A percentile compares a stretch with the other conserved stretches of the same genome.
phyloP scores from a whole-genome alignment of 2,113 vertebrate species.

The Stigmatopora argus region DNA sequence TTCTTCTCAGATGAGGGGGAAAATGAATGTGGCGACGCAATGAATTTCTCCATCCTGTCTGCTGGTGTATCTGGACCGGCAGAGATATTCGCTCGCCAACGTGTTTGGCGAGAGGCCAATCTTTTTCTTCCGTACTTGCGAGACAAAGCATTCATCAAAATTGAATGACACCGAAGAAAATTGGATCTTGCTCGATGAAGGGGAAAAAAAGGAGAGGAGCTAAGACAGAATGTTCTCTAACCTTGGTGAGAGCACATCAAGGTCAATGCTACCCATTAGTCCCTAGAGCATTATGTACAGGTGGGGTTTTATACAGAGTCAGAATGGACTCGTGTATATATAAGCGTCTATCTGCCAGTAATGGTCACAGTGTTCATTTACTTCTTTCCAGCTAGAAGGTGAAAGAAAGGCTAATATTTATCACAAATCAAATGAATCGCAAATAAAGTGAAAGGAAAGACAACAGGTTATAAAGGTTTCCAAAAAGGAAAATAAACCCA shows the following conservation, averaged over 20 bases:
- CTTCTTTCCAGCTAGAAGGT: too few relatives aligned
- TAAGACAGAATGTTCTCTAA: conserved; percentile 27
- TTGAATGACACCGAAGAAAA: conserved; percentile 50
- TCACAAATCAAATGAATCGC: too few relatives aligned
- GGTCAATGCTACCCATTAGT: conserved; percentile 23
- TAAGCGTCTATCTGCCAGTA: too few relatives aligned
- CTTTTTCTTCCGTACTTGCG: conserved; percentile 19
- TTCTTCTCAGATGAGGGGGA: background rate
- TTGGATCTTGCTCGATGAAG: conserved; percentile 30
- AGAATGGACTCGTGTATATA: too few relatives aligned
- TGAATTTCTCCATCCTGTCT: conserved; percentile 3
- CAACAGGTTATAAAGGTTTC: too few relatives aligned
- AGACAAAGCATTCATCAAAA: conserved; percentile 55
- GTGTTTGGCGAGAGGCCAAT: background rate
- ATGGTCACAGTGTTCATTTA: too few relatives aligned
- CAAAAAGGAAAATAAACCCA: too few relatives aligned
- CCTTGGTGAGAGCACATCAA: conserved; percentile 37
- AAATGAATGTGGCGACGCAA: background rate
- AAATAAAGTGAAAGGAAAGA: too few relatives aligned
- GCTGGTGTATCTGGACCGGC: conserved; percentile 8
- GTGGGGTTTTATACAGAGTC: conserved; percentile 2
- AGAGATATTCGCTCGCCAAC: conserved; percentile 8
- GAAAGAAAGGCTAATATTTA: too few relatives aligned
- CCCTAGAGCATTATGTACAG: conserved; percentile 23
- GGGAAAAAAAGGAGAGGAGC: conserved; percentile 5